These are phyloP conservation scores for Prunella fulvescens DNA, from an alignment of 2,113 vertebrate genomes.

Conservation along the genomic window DNA sequence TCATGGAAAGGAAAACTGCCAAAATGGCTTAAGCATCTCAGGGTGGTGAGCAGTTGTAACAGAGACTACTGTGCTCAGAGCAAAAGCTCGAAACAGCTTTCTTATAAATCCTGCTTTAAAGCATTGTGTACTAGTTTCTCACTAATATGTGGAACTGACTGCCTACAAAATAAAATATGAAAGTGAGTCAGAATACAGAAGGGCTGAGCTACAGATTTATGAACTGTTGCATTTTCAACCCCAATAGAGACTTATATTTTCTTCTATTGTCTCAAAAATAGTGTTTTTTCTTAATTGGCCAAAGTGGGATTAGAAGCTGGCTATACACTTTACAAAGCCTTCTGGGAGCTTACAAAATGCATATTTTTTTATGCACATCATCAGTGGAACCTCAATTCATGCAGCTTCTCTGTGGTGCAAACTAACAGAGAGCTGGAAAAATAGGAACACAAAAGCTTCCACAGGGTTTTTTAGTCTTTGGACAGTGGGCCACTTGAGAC, in stretches of 20 bases:
- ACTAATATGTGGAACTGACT: not conserved
- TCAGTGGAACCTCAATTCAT: not conserved
- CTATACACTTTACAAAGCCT: not conserved
- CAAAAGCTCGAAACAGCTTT: not conserved
- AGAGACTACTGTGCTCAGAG: not conserved
- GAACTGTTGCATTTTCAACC: not conserved
- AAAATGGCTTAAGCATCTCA: not conserved
- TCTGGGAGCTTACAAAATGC: not conserved
- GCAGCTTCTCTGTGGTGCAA: not conserved
- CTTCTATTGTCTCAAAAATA: not conserved
- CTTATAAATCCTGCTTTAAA: not conserved
- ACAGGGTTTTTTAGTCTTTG: not conserved
- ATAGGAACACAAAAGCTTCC: not conserved
- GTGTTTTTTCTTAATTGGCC: not conserved
- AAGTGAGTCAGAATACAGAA: not conserved
- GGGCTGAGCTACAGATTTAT: not conserved
- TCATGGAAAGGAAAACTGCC: not conserved
- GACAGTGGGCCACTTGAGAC: not conserved
- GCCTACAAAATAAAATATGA: not conserved
- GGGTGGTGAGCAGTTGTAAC: not conserved
- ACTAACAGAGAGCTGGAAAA: not conserved
- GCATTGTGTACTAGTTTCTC: not conserved
- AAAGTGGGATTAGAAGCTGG: constrained; percentile 1
- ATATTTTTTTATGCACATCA: not conserved
- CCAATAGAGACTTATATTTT: not conserved